phyloP scores from a whole-genome alignment of 2,888 invertebrate genomes.

The Torymus auratus region DNA sequence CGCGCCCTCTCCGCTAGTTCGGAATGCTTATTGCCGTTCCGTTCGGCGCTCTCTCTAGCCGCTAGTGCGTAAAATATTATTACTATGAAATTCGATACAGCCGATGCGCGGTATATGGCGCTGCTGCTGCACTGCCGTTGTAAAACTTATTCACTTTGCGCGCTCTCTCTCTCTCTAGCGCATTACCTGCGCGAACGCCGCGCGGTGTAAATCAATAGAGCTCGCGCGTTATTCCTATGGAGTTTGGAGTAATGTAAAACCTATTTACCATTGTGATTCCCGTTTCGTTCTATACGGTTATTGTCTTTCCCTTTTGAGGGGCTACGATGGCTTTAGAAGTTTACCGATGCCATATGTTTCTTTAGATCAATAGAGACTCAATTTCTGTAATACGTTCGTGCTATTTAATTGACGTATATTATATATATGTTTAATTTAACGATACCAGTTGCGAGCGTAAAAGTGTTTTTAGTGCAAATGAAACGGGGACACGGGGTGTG shows the following conservation, averaged over 20 bases:
- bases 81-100: constrained; percentile 14
- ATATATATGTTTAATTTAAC: too few species aligned
- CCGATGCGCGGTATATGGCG: neutral
- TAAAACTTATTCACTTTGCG: constrained; percentile 19
- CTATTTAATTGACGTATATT: too few species aligned
- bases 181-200: neutral
- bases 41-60: neutral
- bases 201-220: constrained; percentile 36
- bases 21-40: neutral
- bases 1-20: neutral
- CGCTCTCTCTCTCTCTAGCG: too few species aligned
- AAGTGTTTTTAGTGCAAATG: too few species aligned
- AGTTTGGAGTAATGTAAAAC: constrained; percentile 10
- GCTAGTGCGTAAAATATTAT: constrained; percentile 25
- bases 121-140: neutral
- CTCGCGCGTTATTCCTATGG: neutral
- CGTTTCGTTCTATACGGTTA: neutral
- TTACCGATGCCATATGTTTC: too few species aligned
- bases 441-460: too few species aligned
- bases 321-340: too few species aligned
- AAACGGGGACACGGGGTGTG: too few species aligned
- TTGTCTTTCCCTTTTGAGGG: too few species aligned
- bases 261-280: constrained; percentile 4
- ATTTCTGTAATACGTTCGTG: too few species aligned
- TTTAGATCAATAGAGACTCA: too few species aligned